Evolutionary conservation across 2,888 invertebrate species (phyloP).

Genomic region (Thalpophila matura): DNA sequence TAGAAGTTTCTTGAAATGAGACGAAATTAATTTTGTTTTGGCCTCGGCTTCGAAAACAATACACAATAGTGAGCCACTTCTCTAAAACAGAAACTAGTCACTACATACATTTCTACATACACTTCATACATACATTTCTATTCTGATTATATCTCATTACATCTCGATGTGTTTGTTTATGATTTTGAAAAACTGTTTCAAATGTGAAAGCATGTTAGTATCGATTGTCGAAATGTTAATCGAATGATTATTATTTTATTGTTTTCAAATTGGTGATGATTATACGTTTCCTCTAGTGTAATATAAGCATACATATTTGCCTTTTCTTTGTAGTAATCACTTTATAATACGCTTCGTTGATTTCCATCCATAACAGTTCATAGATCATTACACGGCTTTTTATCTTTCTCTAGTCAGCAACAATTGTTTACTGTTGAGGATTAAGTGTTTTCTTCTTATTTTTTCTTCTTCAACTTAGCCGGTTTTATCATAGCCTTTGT

Average conservation of each 20-base stretch:
- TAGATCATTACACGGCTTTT: no score
- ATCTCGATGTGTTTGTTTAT: constrained; percentile 73
- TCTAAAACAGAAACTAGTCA: constrained; percentile 33
- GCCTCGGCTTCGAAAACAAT: constrained; percentile 12
- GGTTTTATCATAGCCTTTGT: no score
- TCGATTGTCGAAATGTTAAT: constrained; percentile 61
- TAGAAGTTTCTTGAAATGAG: no score
- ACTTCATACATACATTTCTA: constrained; percentile 72
- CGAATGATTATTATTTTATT: constrained; percentile 53
- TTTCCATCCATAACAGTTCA: background rate
- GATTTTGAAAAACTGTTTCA: constrained; percentile 63
- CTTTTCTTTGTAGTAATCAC: constrained; percentile 17
- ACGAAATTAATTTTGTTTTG: constrained; percentile 15
- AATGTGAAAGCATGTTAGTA: constrained; percentile 63
- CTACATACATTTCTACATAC: no score
- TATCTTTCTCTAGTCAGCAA: no score
- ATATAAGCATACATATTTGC: constrained; percentile 3
- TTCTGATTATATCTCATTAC: constrained; percentile 82
- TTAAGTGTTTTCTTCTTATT: no score
- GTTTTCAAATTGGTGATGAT: constrained; percentile 53
- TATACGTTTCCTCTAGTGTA: constrained; percentile 22
- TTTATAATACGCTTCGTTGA: constrained; percentile 5
- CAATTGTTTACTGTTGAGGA: no score
- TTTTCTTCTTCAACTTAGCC: no score
- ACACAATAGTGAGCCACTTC: background rate